Conservation (phyloP, 2,113 vertebrate genomes). For the Petroica traversi region DNA sequence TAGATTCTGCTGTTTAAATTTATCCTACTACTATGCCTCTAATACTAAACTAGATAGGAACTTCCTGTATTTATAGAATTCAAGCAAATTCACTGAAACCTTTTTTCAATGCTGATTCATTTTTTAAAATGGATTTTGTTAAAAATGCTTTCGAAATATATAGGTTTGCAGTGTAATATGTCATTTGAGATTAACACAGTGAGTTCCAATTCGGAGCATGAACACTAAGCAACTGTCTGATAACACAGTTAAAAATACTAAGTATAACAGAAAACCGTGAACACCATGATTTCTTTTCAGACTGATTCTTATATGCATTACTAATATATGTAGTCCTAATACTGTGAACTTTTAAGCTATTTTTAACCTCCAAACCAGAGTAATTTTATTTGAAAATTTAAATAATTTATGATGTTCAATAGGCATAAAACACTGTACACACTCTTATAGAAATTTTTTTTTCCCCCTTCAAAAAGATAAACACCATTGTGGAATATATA, state of each 20-base stretch:
- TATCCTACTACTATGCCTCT: neutral
- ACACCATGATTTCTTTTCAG: neutral
- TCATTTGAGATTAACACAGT: neutral
- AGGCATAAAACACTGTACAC: neutral
- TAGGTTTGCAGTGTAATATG: neutral
- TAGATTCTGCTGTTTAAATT: neutral
- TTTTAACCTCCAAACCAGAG: neutral
- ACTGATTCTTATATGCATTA: neutral
- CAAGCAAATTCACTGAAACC: neutral
- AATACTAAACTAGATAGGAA: neutral
- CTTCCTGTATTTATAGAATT: neutral
- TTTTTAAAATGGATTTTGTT: neutral
- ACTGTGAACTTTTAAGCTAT: neutral
- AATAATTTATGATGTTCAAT: neutral
- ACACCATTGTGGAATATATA: neutral
- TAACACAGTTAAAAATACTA: neutral
- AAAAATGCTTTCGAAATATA: neutral
- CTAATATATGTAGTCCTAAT: neutral
- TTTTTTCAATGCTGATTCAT: neutral
- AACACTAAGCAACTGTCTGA: neutral
- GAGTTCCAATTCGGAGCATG: neutral
- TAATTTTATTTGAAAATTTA: neutral
- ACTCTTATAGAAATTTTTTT: neutral
- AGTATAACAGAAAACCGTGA: neutral
- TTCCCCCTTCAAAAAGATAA: neutral